A percentile compares a stretch with the other conserved stretches of the same genome.
Conservation (phyloP, 2,113 vertebrate species). For the Struthidea cinerea region DNA sequence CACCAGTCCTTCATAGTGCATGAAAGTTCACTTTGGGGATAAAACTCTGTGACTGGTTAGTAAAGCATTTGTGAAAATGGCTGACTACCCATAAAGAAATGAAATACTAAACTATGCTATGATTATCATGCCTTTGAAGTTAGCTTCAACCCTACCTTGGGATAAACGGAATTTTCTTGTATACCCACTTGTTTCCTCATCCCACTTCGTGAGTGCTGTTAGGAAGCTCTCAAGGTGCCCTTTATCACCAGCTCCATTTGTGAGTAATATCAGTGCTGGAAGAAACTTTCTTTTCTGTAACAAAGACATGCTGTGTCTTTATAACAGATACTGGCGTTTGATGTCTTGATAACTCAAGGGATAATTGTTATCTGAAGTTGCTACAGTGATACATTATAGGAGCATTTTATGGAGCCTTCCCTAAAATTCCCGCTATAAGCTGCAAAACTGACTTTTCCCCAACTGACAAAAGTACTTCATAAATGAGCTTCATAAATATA, state of each 20-base stretch:
- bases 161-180: not conserved
- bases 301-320: not conserved
- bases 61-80: not conserved
- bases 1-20: not conserved
- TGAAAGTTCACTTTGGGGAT: not conserved
- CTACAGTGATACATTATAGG: not conserved
- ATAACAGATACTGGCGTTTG: not conserved
- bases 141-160: not conserved
- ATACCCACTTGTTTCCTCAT: not conserved
- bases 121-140: not conserved
- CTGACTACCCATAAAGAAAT: not conserved
- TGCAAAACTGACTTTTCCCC: not conserved
- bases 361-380: not conserved
- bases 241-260: not conserved
- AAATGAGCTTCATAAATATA: not conserved
- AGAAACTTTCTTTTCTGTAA: not conserved
- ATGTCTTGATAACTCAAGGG: not conserved
- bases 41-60: not conserved
- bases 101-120: not conserved
- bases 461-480: not conserved
- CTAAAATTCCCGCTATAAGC: not conserved
- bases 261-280: not conserved
- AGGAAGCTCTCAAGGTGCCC: not conserved
- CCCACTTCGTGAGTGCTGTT: not conserved
- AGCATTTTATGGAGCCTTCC: not conserved